Conservation (phyloP, 2,797 vertebrate species). For the Synanceia verrucosa region DNA sequence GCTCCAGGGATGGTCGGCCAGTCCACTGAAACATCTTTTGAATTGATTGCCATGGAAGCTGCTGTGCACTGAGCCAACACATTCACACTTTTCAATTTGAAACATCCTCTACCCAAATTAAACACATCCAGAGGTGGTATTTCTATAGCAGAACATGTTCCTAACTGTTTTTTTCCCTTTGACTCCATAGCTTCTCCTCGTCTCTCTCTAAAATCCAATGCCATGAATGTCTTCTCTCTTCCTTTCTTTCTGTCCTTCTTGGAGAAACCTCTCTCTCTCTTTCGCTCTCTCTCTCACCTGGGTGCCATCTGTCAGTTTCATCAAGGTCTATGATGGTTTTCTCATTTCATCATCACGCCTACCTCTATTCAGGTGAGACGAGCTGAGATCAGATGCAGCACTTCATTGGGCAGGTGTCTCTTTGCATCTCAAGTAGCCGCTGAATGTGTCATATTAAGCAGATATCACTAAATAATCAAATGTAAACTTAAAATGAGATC, state of each 20-base stretch:
- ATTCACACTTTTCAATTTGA: neutral
- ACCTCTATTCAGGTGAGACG: conserved; percentile 38
- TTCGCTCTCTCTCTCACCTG: conserved; percentile 12
- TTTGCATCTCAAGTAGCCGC: conserved; percentile 52
- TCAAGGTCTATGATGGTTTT: conserved; percentile 30
- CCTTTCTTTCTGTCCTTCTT: neutral
- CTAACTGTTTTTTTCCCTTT: neutral
- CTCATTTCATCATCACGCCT: conserved; percentile 34
- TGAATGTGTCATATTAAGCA: neutral
- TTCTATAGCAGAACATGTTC: neutral
- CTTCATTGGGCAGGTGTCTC: conserved; percentile 21
- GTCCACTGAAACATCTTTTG: neutral
- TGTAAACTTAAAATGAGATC: neutral
- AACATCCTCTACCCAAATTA: neutral
- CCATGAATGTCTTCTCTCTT: neutral
- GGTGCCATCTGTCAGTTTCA: conserved; percentile 42
- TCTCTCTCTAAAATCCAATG: conserved; percentile 1
- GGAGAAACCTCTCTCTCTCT: conserved; percentile 8
- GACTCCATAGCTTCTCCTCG: neutral
- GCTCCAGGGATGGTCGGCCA: too few relatives aligned
- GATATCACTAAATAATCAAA: neutral
- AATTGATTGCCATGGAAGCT: neutral
- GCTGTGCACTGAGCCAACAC: neutral
- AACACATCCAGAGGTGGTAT: neutral
- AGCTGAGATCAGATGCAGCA: conserved; percentile 36